Evolutionary conservation across 2,113 vertebrate genomes (phyloP), one percentile per base, ranked within the genome.

Genomic region (Odocoileus virginianus): DNA sequence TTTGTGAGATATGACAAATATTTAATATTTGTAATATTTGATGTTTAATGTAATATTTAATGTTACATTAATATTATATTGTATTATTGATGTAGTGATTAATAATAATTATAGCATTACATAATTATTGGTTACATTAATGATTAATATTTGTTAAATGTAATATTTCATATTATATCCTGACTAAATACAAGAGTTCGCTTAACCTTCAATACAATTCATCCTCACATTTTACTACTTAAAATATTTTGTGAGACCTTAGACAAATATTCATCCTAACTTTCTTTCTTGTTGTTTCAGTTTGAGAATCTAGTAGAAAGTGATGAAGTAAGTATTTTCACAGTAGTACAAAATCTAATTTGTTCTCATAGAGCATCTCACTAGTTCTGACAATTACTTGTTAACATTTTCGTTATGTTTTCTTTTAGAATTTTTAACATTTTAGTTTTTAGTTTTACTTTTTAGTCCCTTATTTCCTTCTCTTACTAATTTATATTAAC

Each of bases 301-400:
- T 99, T 99, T 99, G 99, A 99, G 96, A 99, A 99, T 97, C 98
- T 99, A 8, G 99, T 99, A 98, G 99, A 99, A 98, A 99, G 99
- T 64, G 99, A 99, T 98, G 99, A 99, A 97, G 99, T 99, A 98
- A 97, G 99, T 98, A 98, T 84, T 93, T 87, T 33, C 36, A 55
- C 55, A 60, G 1, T 57, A 54, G 17, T 86, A 12, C 2, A 95
- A 76, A 94, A 61, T 47, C 27, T 14, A 12, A 5, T 64, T 87
- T 55, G 9, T 89, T 57, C 40, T 93, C 8, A 36, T 45, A 12
- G 6, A 2, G 23, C 92, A 78, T 84, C 47, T 85, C 10, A 10
- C 85, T 78, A 43, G 36, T 0, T 87, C n/a, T 23, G 61, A 3
- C 25, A 43, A 1, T 60, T 67, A 45, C 30, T 95, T 54, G 45